Conservation (phyloP, 2,113 vertebrate genomes). For the Calyptommatus sinebrachiatus region DNA sequence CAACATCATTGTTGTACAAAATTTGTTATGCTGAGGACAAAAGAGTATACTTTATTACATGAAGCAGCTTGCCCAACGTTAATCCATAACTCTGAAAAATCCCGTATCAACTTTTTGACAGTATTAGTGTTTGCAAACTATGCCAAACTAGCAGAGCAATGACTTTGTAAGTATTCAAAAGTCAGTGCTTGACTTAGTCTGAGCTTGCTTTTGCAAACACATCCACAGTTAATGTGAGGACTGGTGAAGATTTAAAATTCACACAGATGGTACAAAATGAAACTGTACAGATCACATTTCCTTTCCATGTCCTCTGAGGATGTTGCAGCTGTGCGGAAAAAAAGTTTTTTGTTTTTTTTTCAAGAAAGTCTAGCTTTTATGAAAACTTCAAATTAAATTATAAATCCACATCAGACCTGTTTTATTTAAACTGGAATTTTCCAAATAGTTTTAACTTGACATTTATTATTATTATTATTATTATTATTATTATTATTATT, state of each 20-base stretch:
- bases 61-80: not conserved
- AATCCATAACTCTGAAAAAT: not conserved
- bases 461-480: not conserved
- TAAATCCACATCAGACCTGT: not conserved
- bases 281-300: constrained; percentile 53
- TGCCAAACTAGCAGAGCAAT: not conserved
- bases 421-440: not conserved
- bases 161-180: not conserved
- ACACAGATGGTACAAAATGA: constrained; percentile 55
- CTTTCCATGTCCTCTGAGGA: constrained; percentile 42
- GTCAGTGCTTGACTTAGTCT: not conserved
- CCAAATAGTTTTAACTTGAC: not conserved
- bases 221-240: constrained; percentile 55
- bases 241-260: constrained; percentile 58
- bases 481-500: too few species aligned
- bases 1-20: too few species aligned
- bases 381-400: not conserved
- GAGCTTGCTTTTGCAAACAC: not conserved
- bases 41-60: too few species aligned
- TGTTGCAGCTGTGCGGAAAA: constrained; percentile 12
- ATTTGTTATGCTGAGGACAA: too few species aligned
- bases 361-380: not conserved
- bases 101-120: not conserved
- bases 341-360: not conserved
- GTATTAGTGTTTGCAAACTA: not conserved